phyloP scores from a whole-genome alignment of 37 sponge, comb jelly and placozoan species.

The Dysidea cf. avara region DNA sequence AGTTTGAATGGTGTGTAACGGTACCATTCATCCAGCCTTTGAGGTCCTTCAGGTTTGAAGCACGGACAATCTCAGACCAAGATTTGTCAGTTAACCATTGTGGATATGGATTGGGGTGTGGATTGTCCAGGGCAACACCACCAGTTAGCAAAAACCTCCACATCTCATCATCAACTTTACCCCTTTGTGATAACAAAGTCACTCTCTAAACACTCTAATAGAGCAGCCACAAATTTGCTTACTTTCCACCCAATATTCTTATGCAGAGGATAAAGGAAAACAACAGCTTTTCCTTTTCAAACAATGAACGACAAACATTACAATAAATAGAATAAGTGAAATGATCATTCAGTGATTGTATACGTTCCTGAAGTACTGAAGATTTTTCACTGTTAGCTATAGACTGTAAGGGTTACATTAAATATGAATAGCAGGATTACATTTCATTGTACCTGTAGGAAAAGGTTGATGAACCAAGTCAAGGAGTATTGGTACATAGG shows the following conservation, averaged over 20 bases:
- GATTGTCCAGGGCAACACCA: conserved; percentile 98
- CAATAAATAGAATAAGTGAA: conserved; percentile 95
- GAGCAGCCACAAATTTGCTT: background rate
- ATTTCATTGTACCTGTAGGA: conserved; percentile 54
- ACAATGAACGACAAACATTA: conserved; percentile 97
- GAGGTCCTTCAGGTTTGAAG: conserved; percentile 79
- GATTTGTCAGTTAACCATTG: conserved; percentile 97
- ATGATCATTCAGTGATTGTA: conserved; percentile 91
- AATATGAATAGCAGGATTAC: background rate
- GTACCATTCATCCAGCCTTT: conserved; percentile 75
- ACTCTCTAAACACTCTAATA: background rate
- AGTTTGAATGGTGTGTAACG: background rate
- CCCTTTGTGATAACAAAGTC: conserved; percentile 21
- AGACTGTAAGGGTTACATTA: conserved; percentile 45
- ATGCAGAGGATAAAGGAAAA: conserved; percentile 93
- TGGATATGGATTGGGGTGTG: conserved; percentile 95
- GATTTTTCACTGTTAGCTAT: conserved; percentile 88
- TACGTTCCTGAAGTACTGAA: conserved; percentile 76
- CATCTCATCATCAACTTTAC: conserved; percentile 83
- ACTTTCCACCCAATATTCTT: conserved; percentile 83
- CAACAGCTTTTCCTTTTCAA: conserved; percentile 97
- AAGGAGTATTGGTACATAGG: conserved; percentile 99
- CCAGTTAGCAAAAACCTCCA: conserved; percentile 99
- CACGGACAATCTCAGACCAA: conserved; percentile 98
- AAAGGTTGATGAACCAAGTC: conserved; percentile 96